phyloP scores from a whole-genome alignment of 2,797 vertebrate genomes.

The Argentina silus region DNA sequence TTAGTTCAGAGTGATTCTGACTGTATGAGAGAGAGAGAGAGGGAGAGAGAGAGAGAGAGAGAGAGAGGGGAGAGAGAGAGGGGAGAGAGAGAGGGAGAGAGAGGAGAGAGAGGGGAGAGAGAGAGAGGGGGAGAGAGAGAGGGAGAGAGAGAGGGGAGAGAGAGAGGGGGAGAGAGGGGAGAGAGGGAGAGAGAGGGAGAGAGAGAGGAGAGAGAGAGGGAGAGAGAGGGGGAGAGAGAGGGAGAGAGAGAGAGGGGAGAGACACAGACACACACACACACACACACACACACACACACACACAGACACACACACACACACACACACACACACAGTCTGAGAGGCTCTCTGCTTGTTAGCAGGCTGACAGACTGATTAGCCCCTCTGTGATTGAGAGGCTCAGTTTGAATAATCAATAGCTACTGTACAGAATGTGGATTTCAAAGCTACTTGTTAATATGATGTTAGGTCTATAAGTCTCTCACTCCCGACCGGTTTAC shows the following conservation, averaged over 20 bases:
- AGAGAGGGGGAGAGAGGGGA: no score
- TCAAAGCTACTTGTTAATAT: not conserved
- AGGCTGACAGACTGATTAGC: not conserved
- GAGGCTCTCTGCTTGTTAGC: not conserved
- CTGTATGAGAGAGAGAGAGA: not conserved
- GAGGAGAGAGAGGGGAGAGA: not conserved
- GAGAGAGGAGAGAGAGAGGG: not conserved
- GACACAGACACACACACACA: not conserved
- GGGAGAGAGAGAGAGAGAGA: not conserved
- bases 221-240: not conserved
- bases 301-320: slow-evolving; percentile 5
- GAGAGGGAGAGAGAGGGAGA: no score
- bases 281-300: no score
- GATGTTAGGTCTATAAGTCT: no score
- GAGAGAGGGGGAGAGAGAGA: not conserved
- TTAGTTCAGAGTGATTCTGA: not conserved
- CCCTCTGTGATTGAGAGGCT: slow-evolving; percentile 1
- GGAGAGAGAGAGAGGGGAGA: not conserved
- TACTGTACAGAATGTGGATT: not conserved
- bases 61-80: not conserved
- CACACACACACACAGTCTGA: not conserved
- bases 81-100: not conserved
- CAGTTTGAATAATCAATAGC: slow-evolving; percentile 14
- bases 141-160: not conserved
- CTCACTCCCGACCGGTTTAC: slow-evolving; percentile 11